phyloP scores from a whole-genome alignment of 2,113 vertebrate species.

The Anas platyrhynchos region DNA sequence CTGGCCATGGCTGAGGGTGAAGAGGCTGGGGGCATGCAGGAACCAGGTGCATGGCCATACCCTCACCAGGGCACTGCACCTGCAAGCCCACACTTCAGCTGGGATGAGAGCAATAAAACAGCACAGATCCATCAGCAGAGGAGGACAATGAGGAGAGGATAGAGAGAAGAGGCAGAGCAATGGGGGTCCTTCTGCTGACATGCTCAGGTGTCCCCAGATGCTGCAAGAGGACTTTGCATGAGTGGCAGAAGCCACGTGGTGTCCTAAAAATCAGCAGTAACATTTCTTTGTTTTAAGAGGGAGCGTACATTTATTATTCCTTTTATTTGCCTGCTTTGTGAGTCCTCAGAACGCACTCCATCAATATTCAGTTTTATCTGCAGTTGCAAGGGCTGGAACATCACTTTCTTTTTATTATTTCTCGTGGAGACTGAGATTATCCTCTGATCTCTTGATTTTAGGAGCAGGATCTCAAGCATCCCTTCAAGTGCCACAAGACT shows the following conservation, averaged over 20 bases:
- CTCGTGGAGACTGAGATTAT: background rate
- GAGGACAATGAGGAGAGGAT: background rate
- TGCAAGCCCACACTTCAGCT: background rate
- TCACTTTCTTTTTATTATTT: background rate
- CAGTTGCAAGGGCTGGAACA: background rate
- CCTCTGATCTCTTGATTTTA: background rate
- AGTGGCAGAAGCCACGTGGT: background rate
- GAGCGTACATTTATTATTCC: background rate
- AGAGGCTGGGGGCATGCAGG: accelerated
- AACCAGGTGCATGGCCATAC: background rate
- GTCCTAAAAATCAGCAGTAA: background rate
- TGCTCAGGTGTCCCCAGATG: background rate
- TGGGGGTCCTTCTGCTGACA: background rate
- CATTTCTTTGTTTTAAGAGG: background rate
- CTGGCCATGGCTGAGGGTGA: background rate
- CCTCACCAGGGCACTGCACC: background rate
- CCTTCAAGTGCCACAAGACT: background rate
- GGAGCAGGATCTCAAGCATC: background rate
- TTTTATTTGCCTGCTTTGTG: background rate
- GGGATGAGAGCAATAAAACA: background rate
- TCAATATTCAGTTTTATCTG: background rate
- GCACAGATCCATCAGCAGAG: background rate
- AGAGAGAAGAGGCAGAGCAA: background rate
- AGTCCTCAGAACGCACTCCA: background rate
- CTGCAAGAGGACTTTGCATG: background rate